These are phyloP conservation scores for Geococcyx californianus DNA, from an alignment of 2,113 vertebrate genomes.

Conservation along the genomic window DNA sequence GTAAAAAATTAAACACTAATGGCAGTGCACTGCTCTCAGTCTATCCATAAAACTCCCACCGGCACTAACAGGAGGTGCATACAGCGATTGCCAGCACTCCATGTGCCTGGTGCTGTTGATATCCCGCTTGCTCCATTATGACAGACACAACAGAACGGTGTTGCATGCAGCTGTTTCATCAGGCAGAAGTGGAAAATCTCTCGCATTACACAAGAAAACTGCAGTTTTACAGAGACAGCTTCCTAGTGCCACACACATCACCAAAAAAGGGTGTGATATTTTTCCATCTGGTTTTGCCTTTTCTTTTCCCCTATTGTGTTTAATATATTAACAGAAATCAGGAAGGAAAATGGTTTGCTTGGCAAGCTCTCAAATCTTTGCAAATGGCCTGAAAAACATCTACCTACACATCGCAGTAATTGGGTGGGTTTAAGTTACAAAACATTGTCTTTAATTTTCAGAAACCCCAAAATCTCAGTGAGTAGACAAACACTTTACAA, in stretches of 20 bases:
- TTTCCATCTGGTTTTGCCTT: neutral
- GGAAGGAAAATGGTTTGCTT: neutral
- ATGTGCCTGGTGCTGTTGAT: neutral
- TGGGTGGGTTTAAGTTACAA: neutral
- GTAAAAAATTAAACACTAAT: constrained; percentile 47
- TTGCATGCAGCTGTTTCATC: neutral
- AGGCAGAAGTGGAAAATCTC: neutral
- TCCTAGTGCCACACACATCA: neutral
- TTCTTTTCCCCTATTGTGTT: neutral
- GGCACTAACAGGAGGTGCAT: neutral
- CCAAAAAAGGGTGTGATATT: neutral
- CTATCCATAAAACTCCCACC: neutral
- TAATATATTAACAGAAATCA: neutral
- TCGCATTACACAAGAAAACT: neutral
- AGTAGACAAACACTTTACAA: neutral
- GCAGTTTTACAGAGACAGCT: neutral
- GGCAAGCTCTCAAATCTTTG: neutral
- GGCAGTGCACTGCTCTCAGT: neutral
- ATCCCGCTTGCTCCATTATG: neutral
- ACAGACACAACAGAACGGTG: neutral
- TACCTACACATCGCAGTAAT: neutral
- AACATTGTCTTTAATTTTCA: neutral
- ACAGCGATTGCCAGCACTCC: neutral
- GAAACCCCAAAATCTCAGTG: neutral
- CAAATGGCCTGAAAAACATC: neutral